A percentile compares a stretch with the other conserved stretches of the same genome.
Conservation (phyloP, 2,888 invertebrate species). For the Apoda limacodes region DNA sequence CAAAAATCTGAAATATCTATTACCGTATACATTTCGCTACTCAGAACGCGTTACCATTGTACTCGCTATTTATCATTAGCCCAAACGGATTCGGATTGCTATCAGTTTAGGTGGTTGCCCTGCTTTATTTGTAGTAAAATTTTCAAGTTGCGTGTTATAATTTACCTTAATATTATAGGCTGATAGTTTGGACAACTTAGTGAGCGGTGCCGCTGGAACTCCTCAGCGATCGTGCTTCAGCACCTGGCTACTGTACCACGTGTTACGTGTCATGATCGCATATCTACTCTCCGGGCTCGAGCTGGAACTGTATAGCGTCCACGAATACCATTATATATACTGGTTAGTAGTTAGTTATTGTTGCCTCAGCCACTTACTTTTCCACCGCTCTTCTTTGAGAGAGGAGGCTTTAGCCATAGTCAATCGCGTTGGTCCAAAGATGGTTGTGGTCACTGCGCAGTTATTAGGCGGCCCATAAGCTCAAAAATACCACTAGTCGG, state of each 20-base stretch:
- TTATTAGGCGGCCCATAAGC: too few relatives aligned
- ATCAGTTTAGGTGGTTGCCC: neutral
- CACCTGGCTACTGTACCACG: constrained; percentile 96
- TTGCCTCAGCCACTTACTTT: too few relatives aligned
- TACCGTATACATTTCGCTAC: too few relatives aligned
- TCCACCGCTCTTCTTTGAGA: too few relatives aligned
- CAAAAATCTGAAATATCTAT: too few relatives aligned
- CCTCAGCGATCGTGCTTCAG: constrained; percentile 80
- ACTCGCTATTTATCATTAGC: too few relatives aligned
- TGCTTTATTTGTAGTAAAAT: neutral
- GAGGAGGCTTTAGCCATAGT: too few relatives aligned
- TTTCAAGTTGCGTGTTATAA: neutral
- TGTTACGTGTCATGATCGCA: constrained; percentile 91
- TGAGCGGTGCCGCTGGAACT: constrained; percentile 34
- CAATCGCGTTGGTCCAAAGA: too few relatives aligned
- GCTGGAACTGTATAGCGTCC: constrained; percentile 93
- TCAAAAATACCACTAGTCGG: too few relatives aligned
- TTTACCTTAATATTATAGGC: constrained; percentile 68
- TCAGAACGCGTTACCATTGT: too few relatives aligned
- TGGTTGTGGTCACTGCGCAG: too few relatives aligned
- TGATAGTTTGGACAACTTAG: constrained; percentile 85
- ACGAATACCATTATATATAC: constrained; percentile 96
- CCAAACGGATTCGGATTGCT: neutral
- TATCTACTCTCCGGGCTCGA: constrained; percentile 95
- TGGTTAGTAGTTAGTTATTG: too few relatives aligned